Conservation (phyloP, 2,797 vertebrate species). For the Leptodactylus fallax region DNA sequence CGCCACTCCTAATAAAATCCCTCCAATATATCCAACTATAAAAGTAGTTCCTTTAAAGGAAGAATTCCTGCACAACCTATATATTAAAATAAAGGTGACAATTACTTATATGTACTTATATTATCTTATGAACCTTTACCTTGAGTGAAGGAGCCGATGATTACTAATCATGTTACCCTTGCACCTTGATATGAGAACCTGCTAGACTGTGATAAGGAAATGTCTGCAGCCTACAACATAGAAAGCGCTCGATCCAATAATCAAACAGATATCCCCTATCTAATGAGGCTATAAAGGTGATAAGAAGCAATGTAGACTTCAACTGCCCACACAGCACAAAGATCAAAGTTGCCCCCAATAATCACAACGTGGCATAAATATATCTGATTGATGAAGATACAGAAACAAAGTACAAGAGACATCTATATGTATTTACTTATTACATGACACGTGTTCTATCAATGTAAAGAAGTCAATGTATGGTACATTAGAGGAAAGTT, state of each 20-base stretch:
- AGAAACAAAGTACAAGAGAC: background rate
- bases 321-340: background rate
- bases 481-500: too few species aligned
- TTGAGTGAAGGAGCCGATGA: background rate
- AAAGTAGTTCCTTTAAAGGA: too few species aligned
- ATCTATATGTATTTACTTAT: too few species aligned
- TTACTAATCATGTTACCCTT: constrained; percentile 18
- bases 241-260: background rate
- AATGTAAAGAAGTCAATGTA: too few species aligned
- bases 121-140: too few species aligned
- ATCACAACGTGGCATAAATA: background rate
- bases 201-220: background rate
- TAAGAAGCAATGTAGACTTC: constrained; percentile 14
- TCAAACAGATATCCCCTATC: background rate
- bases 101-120: too few species aligned
- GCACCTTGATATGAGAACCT: background rate
- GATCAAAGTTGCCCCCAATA: constrained; percentile 36
- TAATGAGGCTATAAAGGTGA: constrained; percentile 26
- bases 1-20: too few species aligned
- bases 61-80: too few species aligned
- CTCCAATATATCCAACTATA: too few species aligned
- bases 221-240: background rate
- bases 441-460: too few species aligned
- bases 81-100: too few species aligned
- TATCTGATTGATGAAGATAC: constrained; percentile 6